A percentile compares a stretch with the other conserved stretches of the same genome.
Conservation (phyloP, 2,113 vertebrate species). For the Trogon surrucura region DNA sequence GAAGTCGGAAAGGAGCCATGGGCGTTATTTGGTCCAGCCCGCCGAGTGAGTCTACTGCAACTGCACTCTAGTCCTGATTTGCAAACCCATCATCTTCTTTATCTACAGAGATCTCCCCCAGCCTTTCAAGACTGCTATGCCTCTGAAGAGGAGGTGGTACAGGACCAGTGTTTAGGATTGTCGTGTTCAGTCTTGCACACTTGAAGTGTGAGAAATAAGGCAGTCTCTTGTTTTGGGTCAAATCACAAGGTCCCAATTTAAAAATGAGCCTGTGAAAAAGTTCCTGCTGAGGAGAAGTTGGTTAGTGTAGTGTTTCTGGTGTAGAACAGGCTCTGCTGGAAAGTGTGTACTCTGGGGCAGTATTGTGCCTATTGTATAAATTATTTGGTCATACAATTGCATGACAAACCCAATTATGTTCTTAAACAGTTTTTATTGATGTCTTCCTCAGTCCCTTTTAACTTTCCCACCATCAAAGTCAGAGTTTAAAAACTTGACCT, state of each 20-base stretch:
- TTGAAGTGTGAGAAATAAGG: neutral
- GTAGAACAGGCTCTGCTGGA: neutral
- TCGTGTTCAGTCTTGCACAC: neutral
- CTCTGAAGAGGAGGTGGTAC: neutral
- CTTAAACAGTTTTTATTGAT: neutral
- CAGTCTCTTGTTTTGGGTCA: neutral
- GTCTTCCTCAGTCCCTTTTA: neutral
- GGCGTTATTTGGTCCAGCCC: neutral
- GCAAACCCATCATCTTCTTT: neutral
- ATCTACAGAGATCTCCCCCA: neutral
- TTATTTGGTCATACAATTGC: neutral
- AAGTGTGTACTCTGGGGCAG: neutral
- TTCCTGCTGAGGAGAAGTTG: neutral
- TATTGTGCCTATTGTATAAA: neutral
- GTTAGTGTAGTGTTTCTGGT: neutral
- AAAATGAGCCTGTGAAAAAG: neutral
- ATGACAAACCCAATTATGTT: neutral
- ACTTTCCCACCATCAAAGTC: neutral
- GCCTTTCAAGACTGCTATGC: neutral
- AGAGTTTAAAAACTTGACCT: conserved; percentile 3
- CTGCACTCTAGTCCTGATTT: neutral
- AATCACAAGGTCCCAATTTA: neutral
- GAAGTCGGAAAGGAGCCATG: neutral
- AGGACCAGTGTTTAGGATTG: neutral
- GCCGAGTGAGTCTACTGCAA: neutral